Conservation (phyloP, 2,888 invertebrate species). For the Harpalus rufipes region DNA sequence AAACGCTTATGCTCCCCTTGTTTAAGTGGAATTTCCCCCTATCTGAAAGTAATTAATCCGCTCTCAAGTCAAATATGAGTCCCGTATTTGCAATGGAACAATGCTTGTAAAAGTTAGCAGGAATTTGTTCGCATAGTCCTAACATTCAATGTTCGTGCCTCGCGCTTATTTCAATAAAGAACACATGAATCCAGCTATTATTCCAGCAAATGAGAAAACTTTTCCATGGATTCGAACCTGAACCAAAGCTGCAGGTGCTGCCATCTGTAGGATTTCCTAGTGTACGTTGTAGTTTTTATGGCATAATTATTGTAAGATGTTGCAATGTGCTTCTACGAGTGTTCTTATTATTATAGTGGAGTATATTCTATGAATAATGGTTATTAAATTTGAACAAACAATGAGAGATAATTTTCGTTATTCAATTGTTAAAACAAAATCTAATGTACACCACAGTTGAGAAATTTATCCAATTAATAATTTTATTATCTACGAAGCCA, state of each 20-base stretch:
- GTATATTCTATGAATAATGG: neutral
- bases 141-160: neutral
- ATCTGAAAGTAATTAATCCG: constrained; percentile 23
- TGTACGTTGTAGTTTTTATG: constrained; percentile 5
- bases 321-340: neutral
- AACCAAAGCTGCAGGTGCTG: neutral
- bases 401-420: neutral
- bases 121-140: constrained; percentile 33
- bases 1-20: neutral
- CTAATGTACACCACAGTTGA: no score
- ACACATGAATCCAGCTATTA: constrained; percentile 50
- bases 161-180: constrained; percentile 53
- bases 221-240: constrained; percentile 5
- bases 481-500: no score
- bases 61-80: constrained; percentile 26
- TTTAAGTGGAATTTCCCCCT: neutral
- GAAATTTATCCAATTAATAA: no score
- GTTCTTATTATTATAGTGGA: neutral
- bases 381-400: neutral
- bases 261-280: neutral
- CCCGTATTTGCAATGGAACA: constrained; percentile 2
- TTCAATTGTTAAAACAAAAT: no score
- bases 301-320: constrained; percentile 6
- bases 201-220: constrained; percentile 51
- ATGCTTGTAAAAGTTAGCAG: constrained; percentile 30